Evolutionary conservation across 2,888 invertebrate species (phyloP), one percentile per base, ranked within the genome.

Genomic region (Ophioninae sp.): DNA sequence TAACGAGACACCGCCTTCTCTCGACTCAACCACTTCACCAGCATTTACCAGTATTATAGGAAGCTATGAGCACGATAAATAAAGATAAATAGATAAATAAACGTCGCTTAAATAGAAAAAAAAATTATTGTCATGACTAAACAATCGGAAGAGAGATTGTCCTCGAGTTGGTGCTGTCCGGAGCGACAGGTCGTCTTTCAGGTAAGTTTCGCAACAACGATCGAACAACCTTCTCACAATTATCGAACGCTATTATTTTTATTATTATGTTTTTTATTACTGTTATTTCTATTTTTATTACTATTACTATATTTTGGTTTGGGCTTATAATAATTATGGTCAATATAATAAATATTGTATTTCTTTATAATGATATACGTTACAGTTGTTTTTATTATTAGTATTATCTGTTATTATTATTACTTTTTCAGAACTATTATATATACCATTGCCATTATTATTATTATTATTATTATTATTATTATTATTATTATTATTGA

Each of bases 161-260:
- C 78, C 56, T 41, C 71, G 75, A 59, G 61, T 10, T 23, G 23
- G 17, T 77, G 73, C 44, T 58, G 83, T 56, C 75, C 71, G 20
- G 81, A 81, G 65, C 74, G 84, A 63, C 84, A 78, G 75, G 78
- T 84, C 9, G 78, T 84, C 20, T 84, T 81, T 75, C 84, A 84
- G 84, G 84, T 84, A 74, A 23, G 83, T 59, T 41, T 76, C 61
- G 51, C 20, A 71, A 72, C 76, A 3, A 39, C n/a, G 17, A 51
- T 67, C 39, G 13, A 56, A n/a, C n/a, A 65, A 51, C 51, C 59
- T 61, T 73, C 79, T 39, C 13, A 72, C 77, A 20, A 58, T 80
- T 69, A 51, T 69, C 64, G 64, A 71, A 41, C 30, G 20, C 41
- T 64, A 56, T 79, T 72, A 61, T 73, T 63, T 23, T 79, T 72